phyloP scores from a whole-genome alignment of 2,888 invertebrate species.

The Drosophila setosimentum region DNA sequence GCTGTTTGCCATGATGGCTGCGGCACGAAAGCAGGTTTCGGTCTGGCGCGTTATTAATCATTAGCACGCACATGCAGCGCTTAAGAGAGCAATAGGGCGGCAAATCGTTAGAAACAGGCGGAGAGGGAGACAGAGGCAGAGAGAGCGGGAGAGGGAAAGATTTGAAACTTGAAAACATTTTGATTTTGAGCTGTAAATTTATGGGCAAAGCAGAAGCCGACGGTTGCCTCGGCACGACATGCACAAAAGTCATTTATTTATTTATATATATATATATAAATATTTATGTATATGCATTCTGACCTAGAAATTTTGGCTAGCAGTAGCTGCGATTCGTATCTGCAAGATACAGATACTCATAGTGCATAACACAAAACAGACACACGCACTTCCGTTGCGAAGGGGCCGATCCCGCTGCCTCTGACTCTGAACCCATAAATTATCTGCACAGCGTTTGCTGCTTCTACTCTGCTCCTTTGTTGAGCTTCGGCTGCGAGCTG shows the following conservation, averaged over 20 bases:
- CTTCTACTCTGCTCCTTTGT: slow-evolving; percentile 37
- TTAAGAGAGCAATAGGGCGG: slow-evolving; percentile 2
- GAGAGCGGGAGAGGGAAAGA: slow-evolving; percentile 1
- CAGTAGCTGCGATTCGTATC: slow-evolving; percentile 72
- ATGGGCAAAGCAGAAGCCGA: slow-evolving; percentile 64
- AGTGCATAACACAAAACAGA: slow-evolving; percentile 13
- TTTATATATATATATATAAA: slow-evolving; percentile 11
- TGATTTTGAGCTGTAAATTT: slow-evolving; percentile 68
- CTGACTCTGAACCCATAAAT: slow-evolving; percentile 65
- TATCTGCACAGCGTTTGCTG: slow-evolving; percentile 62
- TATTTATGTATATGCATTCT: slow-evolving; percentile 23
- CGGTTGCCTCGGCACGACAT: slow-evolving; percentile 61
- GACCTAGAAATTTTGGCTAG: slow-evolving; percentile 62
- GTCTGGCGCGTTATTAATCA: slow-evolving; percentile 68
- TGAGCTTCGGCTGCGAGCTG: slow-evolving; percentile 6
- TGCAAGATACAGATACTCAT: slow-evolving; percentile 59
- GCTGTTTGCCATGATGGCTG: slow-evolving; percentile 80
- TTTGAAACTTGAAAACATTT: slow-evolving; percentile 47
- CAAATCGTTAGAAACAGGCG: slow-evolving; percentile 1
- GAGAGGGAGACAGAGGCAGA: slow-evolving; percentile 1
- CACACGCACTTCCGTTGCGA: slow-evolving; percentile 73
- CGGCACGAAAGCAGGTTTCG: slow-evolving; percentile 72
- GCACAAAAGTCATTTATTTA: slow-evolving; percentile 79
- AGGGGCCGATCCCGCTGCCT: slow-evolving; percentile 41
- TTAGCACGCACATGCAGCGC: slow-evolving; percentile 41